phyloP scores from a whole-genome alignment of 1,140 invertebrate species.

The Pomacea maculata region DNA sequence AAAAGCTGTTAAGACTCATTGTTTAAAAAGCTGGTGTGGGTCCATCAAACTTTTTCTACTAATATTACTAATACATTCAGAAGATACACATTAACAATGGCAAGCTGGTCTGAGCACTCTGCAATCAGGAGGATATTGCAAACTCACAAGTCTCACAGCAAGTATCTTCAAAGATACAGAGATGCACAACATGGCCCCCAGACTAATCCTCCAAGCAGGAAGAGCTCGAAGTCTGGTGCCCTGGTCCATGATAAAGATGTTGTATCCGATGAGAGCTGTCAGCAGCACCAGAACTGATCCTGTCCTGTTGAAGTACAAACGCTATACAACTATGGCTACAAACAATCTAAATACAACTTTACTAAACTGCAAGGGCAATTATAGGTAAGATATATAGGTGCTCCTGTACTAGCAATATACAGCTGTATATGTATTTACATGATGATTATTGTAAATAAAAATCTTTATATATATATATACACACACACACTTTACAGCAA shows the following conservation, averaged over 20 bases:
- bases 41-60: background rate
- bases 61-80: background rate
- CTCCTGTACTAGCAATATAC: too few relatives aligned
- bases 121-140: background rate
- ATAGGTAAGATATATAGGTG: background rate
- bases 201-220: constrained; percentile 22
- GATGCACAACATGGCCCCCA: constrained; percentile 7
- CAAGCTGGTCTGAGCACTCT: background rate
- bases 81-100: background rate
- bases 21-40: background rate
- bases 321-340: too few relatives aligned
- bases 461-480: too few relatives aligned
- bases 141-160: constrained; percentile 9
- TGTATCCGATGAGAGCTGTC: background rate
- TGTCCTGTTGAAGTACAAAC: constrained; percentile 5
- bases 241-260: constrained; percentile 3
- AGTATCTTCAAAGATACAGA: constrained; percentile 15
- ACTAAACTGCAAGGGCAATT: too few relatives aligned
- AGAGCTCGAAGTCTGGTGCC: constrained; percentile 3
- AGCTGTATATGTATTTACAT: too few relatives aligned
- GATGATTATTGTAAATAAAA: too few relatives aligned
- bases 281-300: constrained; percentile 3
- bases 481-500: too few relatives aligned
- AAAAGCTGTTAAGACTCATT: background rate
- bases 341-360: too few relatives aligned